These are phyloP conservation scores for Saguinus midas DNA, from an alignment of 2,113 vertebrate genomes.

Conservation along the genomic window DNA sequence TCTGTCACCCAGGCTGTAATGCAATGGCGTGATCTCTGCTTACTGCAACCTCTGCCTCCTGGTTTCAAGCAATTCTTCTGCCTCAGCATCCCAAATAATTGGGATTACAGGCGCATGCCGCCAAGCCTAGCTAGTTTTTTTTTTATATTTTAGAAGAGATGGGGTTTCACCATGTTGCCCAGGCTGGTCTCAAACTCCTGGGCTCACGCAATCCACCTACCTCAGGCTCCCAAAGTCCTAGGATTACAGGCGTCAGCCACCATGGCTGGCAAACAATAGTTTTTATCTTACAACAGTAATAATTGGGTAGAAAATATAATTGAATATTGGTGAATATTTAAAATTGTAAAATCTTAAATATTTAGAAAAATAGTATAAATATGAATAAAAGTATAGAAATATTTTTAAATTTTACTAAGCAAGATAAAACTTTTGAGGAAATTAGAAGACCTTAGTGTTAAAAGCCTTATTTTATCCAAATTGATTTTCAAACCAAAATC, in stretches of 20 bases:
- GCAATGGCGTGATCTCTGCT: no score
- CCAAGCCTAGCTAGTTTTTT: no score
- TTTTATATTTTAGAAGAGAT: no score
- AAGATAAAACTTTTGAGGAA: neutral
- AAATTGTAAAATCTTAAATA: neutral
- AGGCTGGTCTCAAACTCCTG: no score
- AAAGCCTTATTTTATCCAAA: neutral
- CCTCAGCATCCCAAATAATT: no score
- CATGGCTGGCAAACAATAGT: neutral
- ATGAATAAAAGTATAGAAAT: neutral
- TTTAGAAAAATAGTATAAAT: neutral
- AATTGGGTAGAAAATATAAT: neutral
- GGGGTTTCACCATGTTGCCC: no score
- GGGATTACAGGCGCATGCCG: no score
- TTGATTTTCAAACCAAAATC: neutral
- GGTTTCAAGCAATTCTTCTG: no score
- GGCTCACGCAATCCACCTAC: neutral
- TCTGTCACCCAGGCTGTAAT: no score
- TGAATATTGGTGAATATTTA: neutral
- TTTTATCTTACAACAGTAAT: neutral
- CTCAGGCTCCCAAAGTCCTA: no score
- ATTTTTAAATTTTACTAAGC: neutral
- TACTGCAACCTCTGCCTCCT: no score
- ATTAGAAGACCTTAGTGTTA: neutral
- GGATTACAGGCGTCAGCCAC: no score